Evolutionary conservation across 2,888 invertebrate species (phyloP).

Genomic region (Coleophora deauratella): DNA sequence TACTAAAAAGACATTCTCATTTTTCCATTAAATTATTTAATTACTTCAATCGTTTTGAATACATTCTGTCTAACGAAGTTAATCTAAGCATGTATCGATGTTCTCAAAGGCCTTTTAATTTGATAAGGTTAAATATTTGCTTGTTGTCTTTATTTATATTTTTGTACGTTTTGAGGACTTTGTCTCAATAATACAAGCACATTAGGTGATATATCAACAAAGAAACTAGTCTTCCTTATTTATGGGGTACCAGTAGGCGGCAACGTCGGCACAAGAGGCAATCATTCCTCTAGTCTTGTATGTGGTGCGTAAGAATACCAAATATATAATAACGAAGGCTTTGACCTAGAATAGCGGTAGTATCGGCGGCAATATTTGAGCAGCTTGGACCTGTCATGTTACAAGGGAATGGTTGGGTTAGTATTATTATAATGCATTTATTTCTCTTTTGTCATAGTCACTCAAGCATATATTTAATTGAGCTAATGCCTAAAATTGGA

Average conservation of each 20-base stretch:
- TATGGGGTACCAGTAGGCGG: conserved; percentile 41
- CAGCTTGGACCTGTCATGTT: conserved; percentile 63
- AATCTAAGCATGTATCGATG: conserved; percentile 52
- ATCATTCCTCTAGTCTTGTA: conserved; percentile 72
- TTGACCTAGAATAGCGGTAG: conserved; percentile 57
- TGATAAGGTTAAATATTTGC: conserved; percentile 58
- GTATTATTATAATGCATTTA: conserved; percentile 73
- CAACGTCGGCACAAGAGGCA: conserved; percentile 59
- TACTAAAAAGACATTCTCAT: conserved; percentile 57
- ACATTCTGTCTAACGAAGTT: not conserved
- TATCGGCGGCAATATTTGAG: conserved; percentile 39
- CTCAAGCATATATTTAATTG: conserved; percentile 71
- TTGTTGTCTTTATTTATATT: conserved; percentile 68
- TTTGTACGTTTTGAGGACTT: conserved; percentile 51
- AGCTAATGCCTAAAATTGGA: conserved; percentile 74
- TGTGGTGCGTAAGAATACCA: conserved; percentile 73
- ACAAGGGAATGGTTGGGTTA: conserved; percentile 59
- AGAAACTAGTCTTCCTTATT: conserved; percentile 72
- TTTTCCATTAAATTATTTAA: conserved; percentile 32
- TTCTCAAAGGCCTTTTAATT: conserved; percentile 65
- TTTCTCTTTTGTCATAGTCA: conserved; percentile 71
- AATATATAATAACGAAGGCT: conserved; percentile 69
- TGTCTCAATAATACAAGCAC: conserved; percentile 55
- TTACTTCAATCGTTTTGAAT: conserved; percentile 25
- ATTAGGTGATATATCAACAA: conserved; percentile 70